Percentiles rank a stretch among this genome's conserved stretches.
Evolutionary conservation across 2,113 vertebrate genomes (phyloP).

Genomic region (Callionymus lyra): DNA sequence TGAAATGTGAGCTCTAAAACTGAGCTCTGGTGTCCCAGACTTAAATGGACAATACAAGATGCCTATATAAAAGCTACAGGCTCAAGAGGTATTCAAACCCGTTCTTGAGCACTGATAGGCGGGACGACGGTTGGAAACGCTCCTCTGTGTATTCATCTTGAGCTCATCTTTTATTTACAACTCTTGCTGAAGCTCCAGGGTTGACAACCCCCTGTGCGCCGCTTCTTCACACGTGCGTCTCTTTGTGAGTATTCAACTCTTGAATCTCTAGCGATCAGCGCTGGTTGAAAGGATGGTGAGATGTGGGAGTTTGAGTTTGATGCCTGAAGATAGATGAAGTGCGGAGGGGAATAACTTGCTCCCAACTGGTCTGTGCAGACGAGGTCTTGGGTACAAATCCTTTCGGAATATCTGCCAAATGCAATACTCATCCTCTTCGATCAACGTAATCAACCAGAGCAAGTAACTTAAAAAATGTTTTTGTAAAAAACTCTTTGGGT

Average conservation of each 20-base stretch:
- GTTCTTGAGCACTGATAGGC: too few species aligned
- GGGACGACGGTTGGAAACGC: too few species aligned
- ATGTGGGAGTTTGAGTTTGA: conserved; percentile 48
- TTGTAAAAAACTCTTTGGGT: too few species aligned
- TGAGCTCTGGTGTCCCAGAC: too few species aligned
- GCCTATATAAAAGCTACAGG: too few species aligned
- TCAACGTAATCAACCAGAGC: conserved; percentile 40
- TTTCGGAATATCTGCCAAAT: conserved; percentile 34
- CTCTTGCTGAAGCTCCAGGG: conserved; percentile 4
- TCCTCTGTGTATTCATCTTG: too few species aligned
- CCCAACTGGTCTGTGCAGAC: conserved; percentile 16
- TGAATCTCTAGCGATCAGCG: conserved; percentile 23
- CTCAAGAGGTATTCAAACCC: too few species aligned
- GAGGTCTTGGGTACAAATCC: conserved; percentile 53
- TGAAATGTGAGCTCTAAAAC: too few species aligned
- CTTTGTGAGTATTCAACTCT: conserved; percentile 39
- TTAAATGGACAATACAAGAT: too few species aligned
- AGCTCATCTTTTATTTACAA: conserved; percentile 16
- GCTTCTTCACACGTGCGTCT: not conserved
- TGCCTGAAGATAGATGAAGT: conserved; percentile 47
- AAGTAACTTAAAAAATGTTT: not conserved
- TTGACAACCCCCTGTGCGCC: conserved; percentile 1
- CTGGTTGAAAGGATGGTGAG: conserved; percentile 12
- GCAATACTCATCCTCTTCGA: conserved; percentile 15
- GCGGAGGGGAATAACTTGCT: conserved; percentile 49